Evolutionary conservation across 2,888 invertebrate genomes (phyloP).

Genomic region (Diplazon laetatorius): DNA sequence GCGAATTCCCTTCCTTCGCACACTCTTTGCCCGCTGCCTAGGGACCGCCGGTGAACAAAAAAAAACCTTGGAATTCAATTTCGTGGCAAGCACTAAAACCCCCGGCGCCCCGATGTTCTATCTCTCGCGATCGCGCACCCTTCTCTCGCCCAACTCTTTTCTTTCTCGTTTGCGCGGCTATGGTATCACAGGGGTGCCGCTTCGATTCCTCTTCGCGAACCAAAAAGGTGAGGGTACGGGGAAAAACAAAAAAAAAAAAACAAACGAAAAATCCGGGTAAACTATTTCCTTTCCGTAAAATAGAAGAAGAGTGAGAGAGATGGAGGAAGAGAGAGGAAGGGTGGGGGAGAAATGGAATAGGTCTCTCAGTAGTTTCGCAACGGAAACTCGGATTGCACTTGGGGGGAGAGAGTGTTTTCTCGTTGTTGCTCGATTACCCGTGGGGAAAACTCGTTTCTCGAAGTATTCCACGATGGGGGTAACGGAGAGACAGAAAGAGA

Average conservation of each 20-base stretch:
- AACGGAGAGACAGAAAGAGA: slow-evolving; percentile 48
- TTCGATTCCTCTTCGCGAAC: slow-evolving; percentile 34
- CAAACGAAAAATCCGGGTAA: too few species aligned
- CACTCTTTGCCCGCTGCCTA: slow-evolving; percentile 20
- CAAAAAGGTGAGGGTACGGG: slow-evolving; percentile 24
- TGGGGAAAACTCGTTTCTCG: slow-evolving; percentile 53
- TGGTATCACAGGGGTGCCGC: slow-evolving; percentile 45
- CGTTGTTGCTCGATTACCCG: slow-evolving; percentile 63
- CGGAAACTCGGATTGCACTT: slow-evolving; percentile 22
- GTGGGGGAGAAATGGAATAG: not conserved
- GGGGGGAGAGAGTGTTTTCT: slow-evolving; percentile 38
- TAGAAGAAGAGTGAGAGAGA: not conserved
- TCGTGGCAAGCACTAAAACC: slow-evolving; percentile 57
- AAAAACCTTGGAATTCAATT: slow-evolving; percentile 63
- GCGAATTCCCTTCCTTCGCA: slow-evolving; percentile 1
- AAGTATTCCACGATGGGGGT: slow-evolving; percentile 26
- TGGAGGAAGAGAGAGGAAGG: slow-evolving; percentile 5
- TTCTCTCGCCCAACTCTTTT: slow-evolving; percentile 11
- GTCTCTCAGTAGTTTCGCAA: slow-evolving; percentile 3
- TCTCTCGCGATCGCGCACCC: slow-evolving; percentile 39
- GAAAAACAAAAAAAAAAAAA: slow-evolving; percentile 27
- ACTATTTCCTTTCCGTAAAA: slow-evolving; percentile 20
- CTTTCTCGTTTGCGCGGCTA: slow-evolving; percentile 36
- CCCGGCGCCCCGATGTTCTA: slow-evolving; percentile 4
- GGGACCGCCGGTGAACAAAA: slow-evolving; percentile 45